Base-by-base conservation (phyloP, 2,113 vertebrate species). In the Tangachromis dhanisi region DNA sequence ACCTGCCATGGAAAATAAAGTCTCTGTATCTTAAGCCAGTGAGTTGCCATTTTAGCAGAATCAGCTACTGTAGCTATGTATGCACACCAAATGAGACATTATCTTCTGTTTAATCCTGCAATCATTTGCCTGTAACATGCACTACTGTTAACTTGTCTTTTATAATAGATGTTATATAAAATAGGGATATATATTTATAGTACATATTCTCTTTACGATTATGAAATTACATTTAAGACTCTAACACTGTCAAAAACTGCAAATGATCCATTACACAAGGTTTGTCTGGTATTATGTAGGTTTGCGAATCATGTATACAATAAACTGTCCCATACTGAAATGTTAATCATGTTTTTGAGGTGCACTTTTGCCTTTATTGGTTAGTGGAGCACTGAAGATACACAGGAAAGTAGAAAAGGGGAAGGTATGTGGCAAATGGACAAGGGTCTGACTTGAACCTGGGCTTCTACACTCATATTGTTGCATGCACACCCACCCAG, bases 1-100 rank as follows among this genome's bases (percentile, higher is more conserved):
- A 83, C 78, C 90, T 93, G 83, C 61, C 61, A 80, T 8, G 11
- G 19, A 81, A 90, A 89, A 90, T 68, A 14, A 80, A 8, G 12
- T 42, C 42, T 84, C 38, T 68, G 61, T 80, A 53, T 84, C 40
- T 91, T 59, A 80, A 81, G 31, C 12, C 73, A 51, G 24, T 14
- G 21, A 86, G 19, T 13, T 83, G 49, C 31, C 29, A 57, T 80
- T 88, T 89, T 63, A 31, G 80, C 24, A 19, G 7, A 66, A 16
- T 80, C 40, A 59, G 19, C 73, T n/a, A 21, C 33, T 38, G 19
- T 68, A 31, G 26, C 26, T 51, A 0, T 1, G 26, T 11, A 40
- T 8, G 35, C 51, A 54, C 13, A 6, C 8, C 16, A 63, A 45
- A 51, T 42, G 4, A 73, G 57, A 80, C 31, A 38, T 24, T 14